These are phyloP conservation scores for Podilymbus podiceps DNA, from an alignment of 2,113 vertebrate species.

Conservation along the genomic window DNA sequence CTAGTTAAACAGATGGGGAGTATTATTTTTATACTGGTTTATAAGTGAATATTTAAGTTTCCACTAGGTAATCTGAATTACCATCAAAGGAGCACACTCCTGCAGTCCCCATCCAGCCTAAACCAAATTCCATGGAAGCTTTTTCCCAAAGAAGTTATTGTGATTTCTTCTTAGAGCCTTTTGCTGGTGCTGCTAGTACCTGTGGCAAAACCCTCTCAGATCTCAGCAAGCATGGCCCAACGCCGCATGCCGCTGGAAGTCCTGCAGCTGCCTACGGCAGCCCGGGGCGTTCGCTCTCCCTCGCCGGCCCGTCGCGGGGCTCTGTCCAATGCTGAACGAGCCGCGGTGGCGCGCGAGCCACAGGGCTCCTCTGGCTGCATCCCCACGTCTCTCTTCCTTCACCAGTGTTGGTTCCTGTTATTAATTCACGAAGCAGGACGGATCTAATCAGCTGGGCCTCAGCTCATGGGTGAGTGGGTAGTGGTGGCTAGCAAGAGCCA, in stretches of 20 bases:
- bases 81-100: neutral
- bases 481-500: neutral
- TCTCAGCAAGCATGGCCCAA: neutral
- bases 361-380: neutral
- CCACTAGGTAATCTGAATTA: conserved; percentile 3
- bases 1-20: conserved; percentile 59
- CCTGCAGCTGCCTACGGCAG: neutral
- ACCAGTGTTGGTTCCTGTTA: neutral
- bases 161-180: neutral
- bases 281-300: rapidly evolving
- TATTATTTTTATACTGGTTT: conserved; percentile 56
- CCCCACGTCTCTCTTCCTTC: neutral
- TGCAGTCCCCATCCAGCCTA: neutral
- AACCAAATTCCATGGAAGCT: neutral
- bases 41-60: conserved; percentile 32
- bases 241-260: rapidly evolving
- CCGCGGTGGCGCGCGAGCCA: rapidly evolving
- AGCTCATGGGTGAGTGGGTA: neutral
- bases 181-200: neutral
- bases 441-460: neutral
- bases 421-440: neutral
- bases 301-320: rapidly evolving
- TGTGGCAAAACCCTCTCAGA: neutral
- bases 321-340: conserved; percentile 3
- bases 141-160: neutral